Conservation (phyloP, 2,797 vertebrate genomes). For the Amblyraja radiata region DNA sequence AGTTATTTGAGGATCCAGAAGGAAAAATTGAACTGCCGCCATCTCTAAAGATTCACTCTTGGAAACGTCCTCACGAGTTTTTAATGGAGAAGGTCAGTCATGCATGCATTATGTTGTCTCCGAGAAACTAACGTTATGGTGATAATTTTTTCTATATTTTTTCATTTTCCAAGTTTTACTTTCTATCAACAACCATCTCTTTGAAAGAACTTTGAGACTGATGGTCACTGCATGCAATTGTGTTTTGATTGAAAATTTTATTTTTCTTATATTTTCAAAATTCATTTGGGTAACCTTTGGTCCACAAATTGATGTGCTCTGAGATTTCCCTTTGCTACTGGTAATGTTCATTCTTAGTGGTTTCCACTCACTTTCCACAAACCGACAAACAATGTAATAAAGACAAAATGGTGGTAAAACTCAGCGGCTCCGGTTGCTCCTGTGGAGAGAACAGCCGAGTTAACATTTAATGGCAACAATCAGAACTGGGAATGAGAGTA, state of each 20-base stretch:
- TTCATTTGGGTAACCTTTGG: neutral
- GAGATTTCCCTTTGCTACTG: neutral
- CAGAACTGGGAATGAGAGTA: too few species aligned
- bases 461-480: too few species aligned
- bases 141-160: neutral
- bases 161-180: neutral
- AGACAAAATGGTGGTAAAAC: too few species aligned
- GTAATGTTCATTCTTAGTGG: neutral
- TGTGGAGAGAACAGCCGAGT: too few species aligned
- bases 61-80: constrained; percentile 81
- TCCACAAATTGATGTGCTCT: neutral
- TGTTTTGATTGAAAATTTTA: neutral
- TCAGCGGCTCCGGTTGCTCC: too few species aligned
- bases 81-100: constrained; percentile 65
- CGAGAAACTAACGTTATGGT: neutral
- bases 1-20: constrained; percentile 80
- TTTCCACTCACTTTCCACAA: neutral
- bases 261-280: neutral
- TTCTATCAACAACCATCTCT: neutral
- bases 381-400: neutral
- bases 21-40: constrained; percentile 73
- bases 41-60: constrained; percentile 71
- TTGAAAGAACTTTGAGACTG: neutral
- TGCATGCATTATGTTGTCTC: neutral
- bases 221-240: neutral